Percentiles rank a stretch among this genome's conserved stretches.
Conservation (phyloP, 2,888 invertebrate species). For the Timandra comae region DNA sequence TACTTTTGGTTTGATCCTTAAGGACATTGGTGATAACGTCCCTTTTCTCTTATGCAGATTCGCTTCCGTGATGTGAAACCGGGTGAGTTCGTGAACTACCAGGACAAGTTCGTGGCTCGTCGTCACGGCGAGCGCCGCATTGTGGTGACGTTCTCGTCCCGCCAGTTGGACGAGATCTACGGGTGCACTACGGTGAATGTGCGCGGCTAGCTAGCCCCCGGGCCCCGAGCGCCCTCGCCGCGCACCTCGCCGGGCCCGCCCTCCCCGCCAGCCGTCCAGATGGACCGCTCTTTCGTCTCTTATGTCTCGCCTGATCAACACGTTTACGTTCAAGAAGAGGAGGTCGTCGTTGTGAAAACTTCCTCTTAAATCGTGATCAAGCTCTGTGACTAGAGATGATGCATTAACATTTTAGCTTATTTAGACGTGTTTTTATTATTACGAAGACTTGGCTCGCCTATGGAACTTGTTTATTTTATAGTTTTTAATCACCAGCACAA, state of each 20-base stretch:
- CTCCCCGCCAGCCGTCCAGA: slow-evolving; percentile 48
- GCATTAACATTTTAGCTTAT: slow-evolving; percentile 19
- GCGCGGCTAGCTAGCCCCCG: slow-evolving; percentile 68
- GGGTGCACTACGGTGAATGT: slow-evolving; percentile 75
- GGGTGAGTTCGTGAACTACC: slow-evolving; percentile 78
- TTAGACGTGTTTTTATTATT: slow-evolving; percentile 22
- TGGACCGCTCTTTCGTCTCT: slow-evolving; percentile 55
- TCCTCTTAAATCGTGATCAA: slow-evolving; percentile 28
- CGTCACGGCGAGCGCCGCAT: slow-evolving; percentile 78
- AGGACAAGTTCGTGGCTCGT: slow-evolving; percentile 77
- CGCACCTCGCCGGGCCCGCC: slow-evolving; percentile 58
- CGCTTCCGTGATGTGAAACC: slow-evolving; percentile 79
- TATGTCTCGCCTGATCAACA: slow-evolving; percentile 57
- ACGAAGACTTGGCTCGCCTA: slow-evolving; percentile 54
- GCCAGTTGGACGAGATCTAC: slow-evolving; percentile 79
- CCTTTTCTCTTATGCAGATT: slow-evolving; percentile 46
- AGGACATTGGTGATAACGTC: neutral
- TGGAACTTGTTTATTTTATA: slow-evolving; percentile 43
- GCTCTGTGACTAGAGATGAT: slow-evolving; percentile 18
- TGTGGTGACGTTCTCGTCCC: slow-evolving; percentile 80
- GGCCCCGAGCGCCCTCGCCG: slow-evolving; percentile 57
- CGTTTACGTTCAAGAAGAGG: slow-evolving; percentile 60
- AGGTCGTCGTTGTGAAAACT: slow-evolving; percentile 58
- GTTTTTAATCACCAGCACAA: slow-evolving; percentile 48
- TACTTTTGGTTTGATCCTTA: neutral